Base-by-base conservation (phyloP, 2,888 invertebrate genomes). In the Ennomos quercinarius region DNA sequence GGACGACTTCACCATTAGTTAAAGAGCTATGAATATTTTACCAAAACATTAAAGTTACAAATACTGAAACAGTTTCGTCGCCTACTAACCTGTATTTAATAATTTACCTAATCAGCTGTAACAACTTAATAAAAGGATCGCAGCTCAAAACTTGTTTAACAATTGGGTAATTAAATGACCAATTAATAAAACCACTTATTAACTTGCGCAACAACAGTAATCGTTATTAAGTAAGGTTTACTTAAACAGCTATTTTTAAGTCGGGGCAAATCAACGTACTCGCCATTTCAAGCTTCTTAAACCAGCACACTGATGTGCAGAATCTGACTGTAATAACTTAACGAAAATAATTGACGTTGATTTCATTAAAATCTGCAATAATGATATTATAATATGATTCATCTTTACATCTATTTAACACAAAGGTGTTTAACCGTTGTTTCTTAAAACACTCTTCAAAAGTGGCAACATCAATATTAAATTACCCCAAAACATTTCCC, bases 401-500 rank as follows among this genome's bases (percentile, higher is more conserved):
- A n/a, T n/a, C n/a, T n/a, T n/a, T n/a, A n/a, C n/a, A n/a, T n/a
- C 17, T 17, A 3, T 27, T 27, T 27, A 27, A 27, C 3, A 27
- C 27, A 27, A 27, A 27, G 27, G 27, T 6, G 27, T 27, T 27
- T 27, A 27, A 9, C 36, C 37, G 2, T 39, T 44, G 35, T 37
- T 37, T 46, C 12, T 9, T 9, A 52, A 38, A 55, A 43, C 46
- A 56, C 57, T 47, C 51, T 45, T 47, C 34, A 57, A 57, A 66
- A 53, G 61, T 51, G 45, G 44, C 57, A 60, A 62, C 57, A 57
- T 60, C 50, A 72, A 77, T 77, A 80, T 83, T 81, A 81, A 83
- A 83, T 74, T 66, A 71, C 64, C 68, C 73, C 76, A 71, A 78
- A 80, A 79, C 77, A 77, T 74, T 74, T 75, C 71, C 73, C 76